Evolutionary conservation across 2,113 vertebrate species (phyloP).

Genomic region (Rhodinocichla rosea): DNA sequence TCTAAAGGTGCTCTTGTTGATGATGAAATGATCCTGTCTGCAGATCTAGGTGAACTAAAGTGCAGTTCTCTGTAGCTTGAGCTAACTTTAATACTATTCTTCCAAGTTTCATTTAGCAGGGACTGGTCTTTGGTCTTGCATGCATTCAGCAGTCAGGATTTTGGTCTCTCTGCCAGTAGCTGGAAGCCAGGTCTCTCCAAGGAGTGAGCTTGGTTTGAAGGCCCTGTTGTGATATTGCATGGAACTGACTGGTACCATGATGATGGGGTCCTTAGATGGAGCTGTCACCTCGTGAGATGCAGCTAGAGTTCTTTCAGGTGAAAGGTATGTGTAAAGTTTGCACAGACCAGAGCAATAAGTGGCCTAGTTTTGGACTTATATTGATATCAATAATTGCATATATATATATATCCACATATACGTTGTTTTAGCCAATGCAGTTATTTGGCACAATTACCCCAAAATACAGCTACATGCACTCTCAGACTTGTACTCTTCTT

Average conservation of each 20-base stretch:
- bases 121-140: background rate
- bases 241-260: background rate
- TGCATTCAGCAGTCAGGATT: background rate
- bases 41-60: background rate
- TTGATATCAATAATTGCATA: background rate
- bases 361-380: background rate
- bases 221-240: background rate
- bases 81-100: background rate
- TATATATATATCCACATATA: background rate
- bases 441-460: background rate
- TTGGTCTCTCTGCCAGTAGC: background rate
- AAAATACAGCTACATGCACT: background rate
- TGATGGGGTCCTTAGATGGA: background rate
- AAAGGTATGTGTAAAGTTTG: background rate
- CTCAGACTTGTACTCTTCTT: background rate
- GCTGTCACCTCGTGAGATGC: background rate
- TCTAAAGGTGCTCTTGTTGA: background rate
- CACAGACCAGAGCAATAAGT: background rate
- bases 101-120: background rate
- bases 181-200: background rate
- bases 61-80: background rate
- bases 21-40: background rate
- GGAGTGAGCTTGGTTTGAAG: background rate
- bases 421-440: background rate
- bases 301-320: background rate